Base-by-base conservation (phyloP, 2,888 invertebrate species). In the Drosophila paramelanica region DNA sequence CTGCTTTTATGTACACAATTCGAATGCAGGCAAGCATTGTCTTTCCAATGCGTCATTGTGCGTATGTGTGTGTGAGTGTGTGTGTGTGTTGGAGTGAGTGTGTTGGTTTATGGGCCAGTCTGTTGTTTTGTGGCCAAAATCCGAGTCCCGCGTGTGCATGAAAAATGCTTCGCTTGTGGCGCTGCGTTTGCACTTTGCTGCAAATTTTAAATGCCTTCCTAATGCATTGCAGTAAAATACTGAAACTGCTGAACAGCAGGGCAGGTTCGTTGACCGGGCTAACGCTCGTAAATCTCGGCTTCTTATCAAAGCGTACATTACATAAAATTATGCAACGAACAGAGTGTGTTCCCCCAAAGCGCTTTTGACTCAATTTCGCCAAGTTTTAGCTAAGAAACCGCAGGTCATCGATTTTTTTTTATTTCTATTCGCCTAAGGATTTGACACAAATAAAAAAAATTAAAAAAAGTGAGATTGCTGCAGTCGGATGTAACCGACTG, bases 81-180 rank as follows among this genome's bases (percentile, higher is more conserved):
- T 33, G 5, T 43, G 47, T 58, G 23, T 60, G 41, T 45, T 50
- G 20, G 46, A 27, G 17, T 23, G 46, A 27, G 17, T 47, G 67
- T 45, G 53, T 58, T 75, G 61, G 59, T 84, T 74, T 73, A 68
- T 74, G 84, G 75, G 60, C 84, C 81, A 87, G 73, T 73, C 59
- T 76, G 76, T 83, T 85, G 82, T 81, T 87, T 81, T 84, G 81
- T 74, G 87, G 81, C 83, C 66, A 66, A 86, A 74, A 80, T 74
- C 61, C 69, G 27, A 65, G 47, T 61, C 51, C 49, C 64, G 64
- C 67, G 79, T 66, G 73, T 60, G 55, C 70, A 61, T 81, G 87
- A 73, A 67, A 72, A 81, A 87, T 84, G 73, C 51, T 58, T 66
- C 53, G 68, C 69, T 43, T 68, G 69, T 50, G 71, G 68, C 61